Percentiles rank a stretch among this genome's conserved stretches.
Evolutionary conservation across 2,888 invertebrate species (phyloP).

Genomic region (Ferrisia virgata): DNA sequence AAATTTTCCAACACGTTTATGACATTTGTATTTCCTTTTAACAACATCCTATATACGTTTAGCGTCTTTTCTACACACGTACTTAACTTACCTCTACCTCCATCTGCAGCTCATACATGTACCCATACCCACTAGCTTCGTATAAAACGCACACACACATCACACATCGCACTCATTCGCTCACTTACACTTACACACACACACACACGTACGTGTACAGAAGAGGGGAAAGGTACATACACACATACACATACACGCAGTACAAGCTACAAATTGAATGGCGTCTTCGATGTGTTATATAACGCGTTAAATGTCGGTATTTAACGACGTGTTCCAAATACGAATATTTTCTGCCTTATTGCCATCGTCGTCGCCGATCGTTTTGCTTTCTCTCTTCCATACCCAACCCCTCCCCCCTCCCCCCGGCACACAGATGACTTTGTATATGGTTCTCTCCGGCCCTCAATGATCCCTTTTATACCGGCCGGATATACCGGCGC

Average conservation of each 20-base stretch:
- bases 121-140: too few relatives aligned
- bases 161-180: too few relatives aligned
- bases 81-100: neutral
- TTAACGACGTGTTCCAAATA: conserved; percentile 9
- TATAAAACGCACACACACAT: neutral
- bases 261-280: neutral
- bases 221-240: too few relatives aligned
- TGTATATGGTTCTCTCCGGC: too few relatives aligned
- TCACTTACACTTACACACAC: neutral
- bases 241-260: neutral
- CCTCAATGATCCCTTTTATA: neutral
- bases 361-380: neutral
- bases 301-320: conserved; percentile 14
- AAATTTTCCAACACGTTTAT: conserved; percentile 22
- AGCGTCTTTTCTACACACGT: neutral
- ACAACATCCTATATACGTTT: conserved; percentile 25
- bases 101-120: too few relatives aligned
- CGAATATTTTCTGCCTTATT: conserved; percentile 14
- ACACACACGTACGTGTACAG: neutral
- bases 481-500: neutral
- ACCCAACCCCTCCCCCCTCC: neutral
- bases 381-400: neutral
- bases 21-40: conserved; percentile 27
- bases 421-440: too few relatives aligned
- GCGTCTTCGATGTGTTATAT: conserved; percentile 12